Evolutionary conservation across 2,888 invertebrate genomes (phyloP).

Genomic region (Pyrochroa serraticornis): DNA sequence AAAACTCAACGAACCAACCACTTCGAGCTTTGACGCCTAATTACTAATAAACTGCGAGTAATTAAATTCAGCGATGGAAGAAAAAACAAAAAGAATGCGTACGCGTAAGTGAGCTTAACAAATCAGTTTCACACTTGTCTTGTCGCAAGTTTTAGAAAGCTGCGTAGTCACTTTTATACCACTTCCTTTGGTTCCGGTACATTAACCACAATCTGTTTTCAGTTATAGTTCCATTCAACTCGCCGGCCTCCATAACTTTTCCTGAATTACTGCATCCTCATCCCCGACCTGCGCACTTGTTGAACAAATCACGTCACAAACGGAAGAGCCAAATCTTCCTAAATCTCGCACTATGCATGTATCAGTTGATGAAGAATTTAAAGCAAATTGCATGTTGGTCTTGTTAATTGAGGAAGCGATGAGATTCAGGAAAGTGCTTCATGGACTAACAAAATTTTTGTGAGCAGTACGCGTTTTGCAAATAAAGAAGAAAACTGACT

Average conservation of each 20-base stretch:
- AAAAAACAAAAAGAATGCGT: constrained; percentile 3
- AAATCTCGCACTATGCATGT: too few relatives aligned
- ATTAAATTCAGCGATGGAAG: too few relatives aligned
- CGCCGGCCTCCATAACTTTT: constrained; percentile 27
- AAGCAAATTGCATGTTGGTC: too few relatives aligned
- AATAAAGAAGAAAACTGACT: too few relatives aligned
- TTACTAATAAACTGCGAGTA: too few relatives aligned
- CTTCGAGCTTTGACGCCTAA: too few relatives aligned
- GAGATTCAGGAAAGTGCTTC: too few relatives aligned
- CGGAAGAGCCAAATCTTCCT: not conserved
- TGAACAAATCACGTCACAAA: constrained; percentile 16
- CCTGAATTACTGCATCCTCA: constrained; percentile 18
- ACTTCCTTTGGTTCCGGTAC: constrained; percentile 29
- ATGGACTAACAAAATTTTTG: too few relatives aligned
- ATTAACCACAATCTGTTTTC: constrained; percentile 31
- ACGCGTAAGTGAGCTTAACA: constrained; percentile 15
- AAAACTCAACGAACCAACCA: too few relatives aligned
- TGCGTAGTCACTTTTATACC: constrained; percentile 29
- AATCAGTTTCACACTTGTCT: constrained; percentile 26
- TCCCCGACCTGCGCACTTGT: constrained; percentile 14
- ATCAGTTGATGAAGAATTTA: too few relatives aligned
- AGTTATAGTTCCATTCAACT: constrained; percentile 29
- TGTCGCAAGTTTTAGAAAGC: constrained; percentile 20
- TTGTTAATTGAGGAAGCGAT: too few relatives aligned
- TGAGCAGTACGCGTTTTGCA: too few relatives aligned